Percentiles rank a stretch among this genome's conserved stretches.
Evolutionary conservation across 2,888 invertebrate genomes (phyloP).

Genomic region (Drosophila stalkeri): DNA sequence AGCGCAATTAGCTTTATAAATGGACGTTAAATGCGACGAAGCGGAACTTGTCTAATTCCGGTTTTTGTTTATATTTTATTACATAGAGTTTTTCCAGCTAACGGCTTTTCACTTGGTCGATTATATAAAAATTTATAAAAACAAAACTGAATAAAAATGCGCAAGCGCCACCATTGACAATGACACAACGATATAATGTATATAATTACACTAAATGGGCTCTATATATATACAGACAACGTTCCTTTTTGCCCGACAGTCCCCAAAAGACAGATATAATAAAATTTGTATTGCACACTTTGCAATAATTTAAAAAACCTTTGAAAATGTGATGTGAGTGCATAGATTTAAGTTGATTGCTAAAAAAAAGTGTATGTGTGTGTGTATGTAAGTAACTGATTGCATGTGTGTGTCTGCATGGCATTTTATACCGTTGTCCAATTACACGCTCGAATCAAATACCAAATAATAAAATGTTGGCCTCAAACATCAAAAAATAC

Average conservation of each 20-base stretch:
- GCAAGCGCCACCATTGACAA: slow-evolving; percentile 34
- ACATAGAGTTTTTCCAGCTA: slow-evolving; percentile 24
- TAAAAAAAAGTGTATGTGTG: slow-evolving; percentile 4
- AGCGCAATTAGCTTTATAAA: slow-evolving; percentile 55
- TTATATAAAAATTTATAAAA: slow-evolving; percentile 35
- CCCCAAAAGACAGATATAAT: slow-evolving; percentile 38
- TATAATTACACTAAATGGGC: slow-evolving; percentile 33
- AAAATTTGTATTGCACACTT: slow-evolving; percentile 43
- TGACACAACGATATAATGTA: slow-evolving; percentile 41
- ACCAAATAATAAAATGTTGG: slow-evolving; percentile 55
- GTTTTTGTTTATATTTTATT: slow-evolving; percentile 26
- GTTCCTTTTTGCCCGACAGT: slow-evolving; percentile 22
- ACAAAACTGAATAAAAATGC: slow-evolving; percentile 15
- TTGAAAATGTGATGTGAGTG: slow-evolving; percentile 39
- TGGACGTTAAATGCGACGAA: slow-evolving; percentile 40
- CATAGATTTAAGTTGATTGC: slow-evolving; percentile 66
- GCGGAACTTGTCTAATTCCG: slow-evolving; percentile 54
- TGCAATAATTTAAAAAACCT: slow-evolving; percentile 30
- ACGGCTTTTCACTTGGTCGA: slow-evolving; percentile 27
- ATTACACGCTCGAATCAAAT: slow-evolving; percentile 57
- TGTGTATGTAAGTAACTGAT: background rate
- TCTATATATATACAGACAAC: background rate
- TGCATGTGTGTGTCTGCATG: slow-evolving; percentile 18
- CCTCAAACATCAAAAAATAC: slow-evolving; percentile 35
- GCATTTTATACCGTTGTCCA: slow-evolving; percentile 42